These are phyloP conservation scores for Rhincodon typus DNA, from an alignment of 2,797 vertebrate species.

Conservation along the genomic window DNA sequence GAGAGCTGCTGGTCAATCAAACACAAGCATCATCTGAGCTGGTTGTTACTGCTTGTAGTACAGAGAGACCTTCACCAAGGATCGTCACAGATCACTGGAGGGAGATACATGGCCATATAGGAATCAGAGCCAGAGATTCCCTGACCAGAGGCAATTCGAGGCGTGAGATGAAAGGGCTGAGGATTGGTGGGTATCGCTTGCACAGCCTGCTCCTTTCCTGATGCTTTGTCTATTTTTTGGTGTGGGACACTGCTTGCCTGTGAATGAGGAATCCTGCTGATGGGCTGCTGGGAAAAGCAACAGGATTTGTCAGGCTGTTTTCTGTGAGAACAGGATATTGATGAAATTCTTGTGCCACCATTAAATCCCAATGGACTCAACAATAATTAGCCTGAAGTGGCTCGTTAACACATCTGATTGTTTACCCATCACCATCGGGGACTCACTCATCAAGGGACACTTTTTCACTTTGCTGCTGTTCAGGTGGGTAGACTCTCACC, in stretches of 20 bases:
- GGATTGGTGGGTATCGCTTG: too few species aligned
- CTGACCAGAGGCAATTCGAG: too few species aligned
- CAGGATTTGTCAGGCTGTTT: not conserved
- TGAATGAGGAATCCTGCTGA: too few species aligned
- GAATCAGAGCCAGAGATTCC: too few species aligned
- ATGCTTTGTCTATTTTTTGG: not conserved
- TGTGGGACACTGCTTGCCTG: not conserved
- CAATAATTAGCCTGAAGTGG: not conserved
- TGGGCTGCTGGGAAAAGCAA: too few species aligned
- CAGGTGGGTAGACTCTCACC: too few species aligned
- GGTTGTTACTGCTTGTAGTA: not conserved
- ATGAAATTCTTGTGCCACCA: not conserved
- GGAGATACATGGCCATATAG: not conserved
- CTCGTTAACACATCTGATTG: too few species aligned
- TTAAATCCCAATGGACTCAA: not conserved
- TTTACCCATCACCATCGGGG: not conserved
- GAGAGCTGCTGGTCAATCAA: not conserved
- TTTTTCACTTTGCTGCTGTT: too few species aligned
- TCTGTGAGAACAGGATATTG: not conserved
- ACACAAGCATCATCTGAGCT: not conserved
- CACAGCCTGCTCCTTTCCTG: too few species aligned
- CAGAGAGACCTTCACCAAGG: not conserved
- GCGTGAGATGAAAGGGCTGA: too few species aligned
- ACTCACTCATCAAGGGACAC: too few species aligned
- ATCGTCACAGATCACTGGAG: not conserved